Percentiles rank a stretch among this genome's conserved stretches.
phyloP scores from a whole-genome alignment of 2,113 vertebrate species.

The Chitala chitala region DNA sequence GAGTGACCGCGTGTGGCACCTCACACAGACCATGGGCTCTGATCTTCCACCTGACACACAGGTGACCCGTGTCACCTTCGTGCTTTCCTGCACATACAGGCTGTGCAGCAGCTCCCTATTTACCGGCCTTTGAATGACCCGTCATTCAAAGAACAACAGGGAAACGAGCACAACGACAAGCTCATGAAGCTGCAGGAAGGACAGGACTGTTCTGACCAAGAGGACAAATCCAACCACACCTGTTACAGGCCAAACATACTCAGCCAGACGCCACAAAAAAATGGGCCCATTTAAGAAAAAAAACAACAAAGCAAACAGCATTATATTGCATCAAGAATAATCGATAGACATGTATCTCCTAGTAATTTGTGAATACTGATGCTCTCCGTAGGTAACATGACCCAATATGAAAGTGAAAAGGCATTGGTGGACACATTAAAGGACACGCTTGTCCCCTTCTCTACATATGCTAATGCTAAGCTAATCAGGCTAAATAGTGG shows the following conservation, averaged over 20 bases:
- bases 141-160: no score
- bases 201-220: neutral
- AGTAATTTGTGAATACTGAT: slow-evolving; percentile 42
- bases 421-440: neutral
- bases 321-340: slow-evolving; percentile 61
- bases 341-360: slow-evolving; percentile 44
- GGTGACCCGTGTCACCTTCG: no score
- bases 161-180: neutral
- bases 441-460: neutral
- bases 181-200: neutral
- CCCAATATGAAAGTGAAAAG: neutral
- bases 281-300: slow-evolving; percentile 36
- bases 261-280: neutral
- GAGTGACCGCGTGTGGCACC: no score
- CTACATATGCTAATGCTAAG: neutral
- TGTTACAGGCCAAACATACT: neutral
- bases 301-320: slow-evolving; percentile 61
- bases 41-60: no score
- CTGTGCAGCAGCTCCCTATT: no score
- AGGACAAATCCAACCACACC: neutral
- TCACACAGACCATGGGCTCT: no score
- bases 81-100: no score
- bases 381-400: neutral
- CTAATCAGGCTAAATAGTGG: slow-evolving; percentile 11
- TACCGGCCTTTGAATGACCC: no score